Percentiles rank a stretch among this genome's conserved stretches.
phyloP scores from a whole-genome alignment of 2,797 vertebrate genomes.

The Xenops minutus region DNA sequence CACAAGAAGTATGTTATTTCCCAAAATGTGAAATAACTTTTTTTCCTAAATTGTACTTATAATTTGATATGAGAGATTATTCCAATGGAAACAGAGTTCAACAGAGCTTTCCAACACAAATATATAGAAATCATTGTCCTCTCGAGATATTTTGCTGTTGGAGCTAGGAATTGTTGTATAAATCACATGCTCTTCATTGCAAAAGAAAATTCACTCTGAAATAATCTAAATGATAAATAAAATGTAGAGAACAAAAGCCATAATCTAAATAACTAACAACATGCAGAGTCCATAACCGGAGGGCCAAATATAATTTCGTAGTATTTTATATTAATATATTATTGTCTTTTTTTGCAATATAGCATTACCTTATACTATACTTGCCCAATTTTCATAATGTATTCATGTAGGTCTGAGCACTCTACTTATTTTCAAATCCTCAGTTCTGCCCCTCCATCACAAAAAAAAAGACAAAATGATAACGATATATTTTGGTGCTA shows the following conservation, averaged over 20 bases:
- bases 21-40: neutral
- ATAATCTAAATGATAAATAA: neutral
- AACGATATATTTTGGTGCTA: neutral
- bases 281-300: neutral
- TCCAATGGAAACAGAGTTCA: neutral
- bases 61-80: neutral
- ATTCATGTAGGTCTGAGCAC: neutral
- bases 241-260: neutral
- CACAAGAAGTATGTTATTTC: neutral
- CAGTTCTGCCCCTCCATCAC: neutral
- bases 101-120: neutral
- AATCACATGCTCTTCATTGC: neutral
- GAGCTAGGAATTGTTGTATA: neutral
- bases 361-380: neutral
- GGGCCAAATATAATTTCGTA: neutral
- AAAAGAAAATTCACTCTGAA: neutral
- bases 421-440: neutral
- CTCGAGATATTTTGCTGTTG: neutral
- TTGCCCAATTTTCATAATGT: neutral
- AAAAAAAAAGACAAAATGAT: neutral
- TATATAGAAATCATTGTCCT: neutral
- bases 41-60: neutral
- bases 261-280: neutral
- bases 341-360: neutral
- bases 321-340: neutral